phyloP scores from a whole-genome alignment of 2,888 invertebrate species.

The Dynastes hyllus region DNA sequence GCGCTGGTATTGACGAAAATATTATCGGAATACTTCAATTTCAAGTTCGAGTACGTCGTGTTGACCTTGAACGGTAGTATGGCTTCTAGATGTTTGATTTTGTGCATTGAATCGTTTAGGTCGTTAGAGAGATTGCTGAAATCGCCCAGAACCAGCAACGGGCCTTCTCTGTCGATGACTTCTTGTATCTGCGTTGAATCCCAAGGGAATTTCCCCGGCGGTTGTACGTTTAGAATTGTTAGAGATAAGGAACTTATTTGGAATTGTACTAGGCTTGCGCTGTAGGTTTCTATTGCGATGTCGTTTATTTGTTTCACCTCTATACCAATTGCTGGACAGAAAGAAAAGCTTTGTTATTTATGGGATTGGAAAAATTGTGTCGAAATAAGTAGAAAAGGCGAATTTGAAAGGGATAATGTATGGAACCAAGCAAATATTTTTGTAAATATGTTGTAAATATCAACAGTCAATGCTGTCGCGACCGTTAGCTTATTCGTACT shows the following conservation, averaged over 20 bases:
- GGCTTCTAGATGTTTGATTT: slow-evolving; percentile 62
- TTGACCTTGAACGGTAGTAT: slow-evolving; percentile 63
- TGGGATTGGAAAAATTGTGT: not conserved
- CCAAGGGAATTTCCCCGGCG: slow-evolving; percentile 49
- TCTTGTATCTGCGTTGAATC: slow-evolving; percentile 49
- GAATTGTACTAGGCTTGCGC: slow-evolving; percentile 46
- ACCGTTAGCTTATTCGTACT: too few species aligned
- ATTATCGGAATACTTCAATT: slow-evolving; percentile 59
- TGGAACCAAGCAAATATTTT: too few species aligned
- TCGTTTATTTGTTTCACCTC: slow-evolving; percentile 43
- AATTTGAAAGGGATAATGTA: too few species aligned
- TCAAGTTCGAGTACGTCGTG: slow-evolving; percentile 60
- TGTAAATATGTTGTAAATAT: too few species aligned
- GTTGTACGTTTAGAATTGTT: slow-evolving; percentile 55
- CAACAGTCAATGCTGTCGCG: too few species aligned
- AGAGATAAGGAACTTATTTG: slow-evolving; percentile 41
- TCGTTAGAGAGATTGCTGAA: slow-evolving; percentile 45
- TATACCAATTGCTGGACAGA: slow-evolving; percentile 49
- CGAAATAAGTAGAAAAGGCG: not conserved
- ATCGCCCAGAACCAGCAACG: slow-evolving; percentile 48
- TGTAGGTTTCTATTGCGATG: slow-evolving; percentile 44
- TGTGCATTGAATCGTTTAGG: slow-evolving; percentile 49
- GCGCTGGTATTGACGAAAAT: slow-evolving; percentile 62
- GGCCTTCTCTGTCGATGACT: slow-evolving; percentile 38
- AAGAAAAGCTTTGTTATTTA: not conserved